Conservation (phyloP, 1,140 invertebrate genomes). For the Stegodyphus mimosarum region DNA sequence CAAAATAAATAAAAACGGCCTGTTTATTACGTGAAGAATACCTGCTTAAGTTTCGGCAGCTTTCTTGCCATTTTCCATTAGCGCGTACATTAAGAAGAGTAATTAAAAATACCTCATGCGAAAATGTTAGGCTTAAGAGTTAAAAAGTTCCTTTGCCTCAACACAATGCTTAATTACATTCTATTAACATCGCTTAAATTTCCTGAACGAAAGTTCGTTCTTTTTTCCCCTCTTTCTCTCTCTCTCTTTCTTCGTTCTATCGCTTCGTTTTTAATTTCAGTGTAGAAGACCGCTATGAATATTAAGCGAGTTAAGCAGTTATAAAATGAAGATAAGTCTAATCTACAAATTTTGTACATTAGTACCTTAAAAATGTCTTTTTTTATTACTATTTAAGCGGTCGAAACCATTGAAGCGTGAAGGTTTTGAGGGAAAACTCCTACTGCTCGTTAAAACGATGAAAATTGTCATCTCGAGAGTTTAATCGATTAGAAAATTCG, state of each 20-base stretch:
- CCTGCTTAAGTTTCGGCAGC: conserved; percentile 30
- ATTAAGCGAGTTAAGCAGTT: conserved; percentile 35
- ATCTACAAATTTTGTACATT: conserved; percentile 42
- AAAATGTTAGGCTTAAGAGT: conserved; percentile 46
- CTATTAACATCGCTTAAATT: conserved; percentile 56
- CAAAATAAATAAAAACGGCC: background rate
- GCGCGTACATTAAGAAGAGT: conserved; percentile 42
- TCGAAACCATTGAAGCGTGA: conserved; percentile 38
- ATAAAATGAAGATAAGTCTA: conserved; percentile 33
- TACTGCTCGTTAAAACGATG: conserved; percentile 44
- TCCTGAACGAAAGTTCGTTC: conserved; percentile 15
- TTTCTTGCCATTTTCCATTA: conserved; percentile 52
- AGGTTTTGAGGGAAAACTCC: background rate
- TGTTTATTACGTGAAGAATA: conserved; percentile 24
- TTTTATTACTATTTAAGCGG: conserved; percentile 18
- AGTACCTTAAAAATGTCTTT: conserved; percentile 18
- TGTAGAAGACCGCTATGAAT: conserved; percentile 7
- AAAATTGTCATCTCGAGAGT: conserved; percentile 49
- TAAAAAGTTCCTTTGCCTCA: conserved; percentile 24
- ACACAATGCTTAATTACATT: conserved; percentile 53
- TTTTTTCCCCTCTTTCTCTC: conserved; percentile 12
- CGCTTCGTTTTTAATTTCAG: conserved; percentile 27
- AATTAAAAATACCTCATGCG: conserved; percentile 57
- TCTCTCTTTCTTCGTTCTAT: background rate
- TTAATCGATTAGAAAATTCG: conserved; percentile 56